Conservation (phyloP, 2,113 vertebrate genomes). For the Amia ocellicauda region DNA sequence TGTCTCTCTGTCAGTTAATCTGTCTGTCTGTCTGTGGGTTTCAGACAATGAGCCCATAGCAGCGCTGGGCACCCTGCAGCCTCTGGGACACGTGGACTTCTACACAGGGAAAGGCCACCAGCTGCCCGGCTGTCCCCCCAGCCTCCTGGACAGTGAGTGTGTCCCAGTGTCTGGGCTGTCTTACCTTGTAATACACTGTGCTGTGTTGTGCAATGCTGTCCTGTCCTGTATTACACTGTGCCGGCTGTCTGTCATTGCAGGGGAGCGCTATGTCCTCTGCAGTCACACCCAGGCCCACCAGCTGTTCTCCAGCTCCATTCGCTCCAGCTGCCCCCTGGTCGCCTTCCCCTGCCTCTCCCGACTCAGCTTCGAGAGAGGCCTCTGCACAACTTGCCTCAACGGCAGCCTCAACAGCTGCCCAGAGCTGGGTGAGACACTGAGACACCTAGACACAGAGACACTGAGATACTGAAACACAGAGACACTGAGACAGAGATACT, state of each 20-base stretch:
- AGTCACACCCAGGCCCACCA: slow-evolving; percentile 16
- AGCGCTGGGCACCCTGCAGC: slow-evolving; percentile 18
- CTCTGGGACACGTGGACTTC: slow-evolving; percentile 30
- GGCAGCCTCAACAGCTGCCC: slow-evolving; percentile 21
- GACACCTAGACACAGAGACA: background rate
- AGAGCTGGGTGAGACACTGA: slow-evolving; percentile 17
- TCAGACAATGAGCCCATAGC: slow-evolving; percentile 26
- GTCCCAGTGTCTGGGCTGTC: no score
- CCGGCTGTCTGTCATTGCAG: background rate
- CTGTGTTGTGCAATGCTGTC: background rate
- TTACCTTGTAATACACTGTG: background rate
- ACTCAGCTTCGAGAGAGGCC: slow-evolving; percentile 5
- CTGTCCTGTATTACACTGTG: no score
- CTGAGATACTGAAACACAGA: background rate
- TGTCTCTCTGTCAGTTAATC: no score
- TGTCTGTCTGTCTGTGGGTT: background rate
- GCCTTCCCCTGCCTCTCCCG: slow-evolving; percentile 23
- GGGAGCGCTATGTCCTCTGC: slow-evolving; percentile 27
- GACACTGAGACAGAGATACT: no score
- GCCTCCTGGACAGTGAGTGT: slow-evolving; percentile 21
- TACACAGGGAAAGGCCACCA: slow-evolving; percentile 20
- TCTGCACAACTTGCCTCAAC: slow-evolving; percentile 14
- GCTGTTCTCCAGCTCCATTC: slow-evolving; percentile 27
- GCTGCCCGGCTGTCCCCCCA: slow-evolving; percentile 27
- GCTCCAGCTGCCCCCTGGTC: slow-evolving; percentile 6